phyloP scores from a whole-genome alignment of 2,888 invertebrate genomes.

The Cataglyphis cursor region DNA sequence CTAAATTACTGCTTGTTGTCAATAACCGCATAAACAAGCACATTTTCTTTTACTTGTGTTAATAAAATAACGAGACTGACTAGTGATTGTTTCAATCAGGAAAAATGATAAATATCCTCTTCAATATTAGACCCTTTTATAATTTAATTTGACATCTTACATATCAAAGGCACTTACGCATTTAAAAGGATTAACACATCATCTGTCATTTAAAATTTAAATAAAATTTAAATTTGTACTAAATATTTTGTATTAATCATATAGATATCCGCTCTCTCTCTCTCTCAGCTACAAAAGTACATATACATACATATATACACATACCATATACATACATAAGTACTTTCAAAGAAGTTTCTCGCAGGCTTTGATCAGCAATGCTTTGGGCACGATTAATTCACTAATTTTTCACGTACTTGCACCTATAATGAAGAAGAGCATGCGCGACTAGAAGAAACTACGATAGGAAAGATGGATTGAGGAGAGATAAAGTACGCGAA shows the following conservation, averaged over 20 bases:
- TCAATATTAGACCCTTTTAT: not conserved
- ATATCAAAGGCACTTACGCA: not conserved
- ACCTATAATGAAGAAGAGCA: conserved; percentile 62
- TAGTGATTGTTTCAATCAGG: not conserved
- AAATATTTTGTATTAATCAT: not conserved
- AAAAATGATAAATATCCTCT: conserved; percentile 17
- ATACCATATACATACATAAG: not conserved
- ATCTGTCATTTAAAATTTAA: not conserved
- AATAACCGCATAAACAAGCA: conserved; percentile 21
- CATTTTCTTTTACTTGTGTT: not conserved
- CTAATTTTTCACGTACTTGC: conserved; percentile 73
- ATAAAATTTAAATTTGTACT: too few species aligned
- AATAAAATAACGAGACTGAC: not conserved
- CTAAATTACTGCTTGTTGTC: conserved; percentile 30
- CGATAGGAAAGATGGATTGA: conserved; percentile 17
- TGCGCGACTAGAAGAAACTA: not conserved
- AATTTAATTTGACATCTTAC: not conserved
- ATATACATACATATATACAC: too few species aligned
- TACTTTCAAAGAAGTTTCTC: conserved; percentile 33
- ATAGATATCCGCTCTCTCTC: not conserved
- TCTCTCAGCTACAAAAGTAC: conserved; percentile 25
- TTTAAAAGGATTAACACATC: not conserved
- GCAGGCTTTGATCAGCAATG: conserved; percentile 72
- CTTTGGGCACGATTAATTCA: conserved; percentile 70
- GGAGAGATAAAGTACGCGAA: not conserved